Evolutionary conservation across 2,797 vertebrate genomes (phyloP).

Genomic region (Anas capensis): DNA sequence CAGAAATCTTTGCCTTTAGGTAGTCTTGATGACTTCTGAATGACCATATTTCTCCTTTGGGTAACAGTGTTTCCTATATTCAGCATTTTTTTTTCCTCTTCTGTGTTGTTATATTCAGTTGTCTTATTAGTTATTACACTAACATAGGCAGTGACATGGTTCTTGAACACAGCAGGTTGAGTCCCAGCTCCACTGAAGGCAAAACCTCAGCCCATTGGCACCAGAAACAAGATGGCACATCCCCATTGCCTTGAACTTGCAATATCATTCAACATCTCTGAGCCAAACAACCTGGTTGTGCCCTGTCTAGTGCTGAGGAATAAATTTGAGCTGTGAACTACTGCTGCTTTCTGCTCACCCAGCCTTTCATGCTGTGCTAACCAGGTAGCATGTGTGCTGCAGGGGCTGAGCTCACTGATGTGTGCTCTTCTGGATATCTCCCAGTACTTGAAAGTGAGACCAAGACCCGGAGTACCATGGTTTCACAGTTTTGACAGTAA

Average conservation of each 20-base stretch:
- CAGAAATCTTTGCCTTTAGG: neutral
- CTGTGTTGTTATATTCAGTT: neutral
- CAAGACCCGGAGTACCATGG: accelerated
- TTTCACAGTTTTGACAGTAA: neutral
- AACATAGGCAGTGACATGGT: accelerated
- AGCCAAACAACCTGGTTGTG: neutral
- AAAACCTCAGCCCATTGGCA: neutral
- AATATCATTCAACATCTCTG: neutral
- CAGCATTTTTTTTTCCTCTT: neutral
- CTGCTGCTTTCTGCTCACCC: accelerated
- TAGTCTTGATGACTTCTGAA: constrained; percentile 6
- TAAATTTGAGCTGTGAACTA: neutral
- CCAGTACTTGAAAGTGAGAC: neutral
- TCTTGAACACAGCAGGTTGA: neutral
- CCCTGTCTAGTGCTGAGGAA: neutral
- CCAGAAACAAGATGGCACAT: neutral
- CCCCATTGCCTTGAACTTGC: neutral
- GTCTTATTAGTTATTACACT: neutral
- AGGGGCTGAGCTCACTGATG: neutral
- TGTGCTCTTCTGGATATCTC: neutral
- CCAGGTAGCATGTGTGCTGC: accelerated
- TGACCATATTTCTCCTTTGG: constrained; percentile 6
- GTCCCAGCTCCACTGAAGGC: neutral
- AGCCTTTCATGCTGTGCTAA: neutral
- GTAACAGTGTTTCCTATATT: neutral